These are phyloP conservation scores for Acanthopagrus latus DNA, from an alignment of 2,797 vertebrate species.

Conservation along the genomic window DNA sequence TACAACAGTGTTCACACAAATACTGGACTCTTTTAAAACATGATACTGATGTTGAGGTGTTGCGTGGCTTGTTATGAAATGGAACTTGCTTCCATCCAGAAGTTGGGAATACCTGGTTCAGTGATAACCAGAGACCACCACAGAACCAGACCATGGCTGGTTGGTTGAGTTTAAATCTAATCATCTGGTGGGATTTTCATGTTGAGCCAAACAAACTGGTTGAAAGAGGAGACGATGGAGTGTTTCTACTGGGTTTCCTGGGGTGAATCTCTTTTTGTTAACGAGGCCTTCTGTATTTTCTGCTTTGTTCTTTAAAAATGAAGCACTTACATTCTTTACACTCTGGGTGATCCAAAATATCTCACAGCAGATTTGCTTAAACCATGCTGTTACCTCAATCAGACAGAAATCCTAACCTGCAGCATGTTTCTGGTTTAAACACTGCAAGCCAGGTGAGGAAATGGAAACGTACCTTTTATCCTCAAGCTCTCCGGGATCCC, in stretches of 20 bases:
- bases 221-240: background rate
- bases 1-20: background rate
- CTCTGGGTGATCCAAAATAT: background rate
- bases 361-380: background rate
- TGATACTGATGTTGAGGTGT: slow-evolving; percentile 6
- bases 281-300: slow-evolving; percentile 13
- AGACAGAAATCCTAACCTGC: background rate
- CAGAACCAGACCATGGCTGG: background rate
- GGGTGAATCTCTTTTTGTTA: slow-evolving; percentile 3
- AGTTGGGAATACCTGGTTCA: background rate
- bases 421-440: background rate
- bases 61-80: too few relatives aligned
- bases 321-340: background rate
- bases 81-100: too few relatives aligned
- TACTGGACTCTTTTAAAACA: background rate
- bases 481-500: slow-evolving; percentile 89
- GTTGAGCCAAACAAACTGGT: background rate
- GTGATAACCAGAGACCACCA: slow-evolving; percentile 3
- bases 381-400: slow-evolving; percentile 4
- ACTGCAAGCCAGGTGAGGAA: slow-evolving; percentile 1
- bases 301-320: background rate
- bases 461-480: slow-evolving; percentile 88
- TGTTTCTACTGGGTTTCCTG: slow-evolving; percentile 5
- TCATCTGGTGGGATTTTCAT: slow-evolving; percentile 8
- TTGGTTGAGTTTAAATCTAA: slow-evolving; percentile 14